Conservation (phyloP, 2,888 invertebrate species). For the Drosophila nigricruria region DNA sequence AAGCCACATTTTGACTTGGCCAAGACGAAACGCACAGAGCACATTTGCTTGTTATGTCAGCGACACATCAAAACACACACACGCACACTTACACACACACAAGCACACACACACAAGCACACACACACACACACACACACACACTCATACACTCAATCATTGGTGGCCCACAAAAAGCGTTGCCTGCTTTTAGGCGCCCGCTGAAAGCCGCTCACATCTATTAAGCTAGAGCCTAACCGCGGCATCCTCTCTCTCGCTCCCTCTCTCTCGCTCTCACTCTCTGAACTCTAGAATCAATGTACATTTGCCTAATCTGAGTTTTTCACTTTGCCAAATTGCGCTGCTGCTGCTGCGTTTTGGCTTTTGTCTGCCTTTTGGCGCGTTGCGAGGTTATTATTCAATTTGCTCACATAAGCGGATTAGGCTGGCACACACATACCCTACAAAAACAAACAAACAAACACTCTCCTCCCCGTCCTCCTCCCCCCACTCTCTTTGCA, state of each 20-base stretch:
- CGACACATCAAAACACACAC: conserved; percentile 17
- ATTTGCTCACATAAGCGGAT: conserved; percentile 72
- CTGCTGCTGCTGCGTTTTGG: conserved; percentile 15
- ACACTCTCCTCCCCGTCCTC: conserved; percentile 16
- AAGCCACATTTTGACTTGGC: conserved; percentile 58
- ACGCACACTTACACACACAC: neutral
- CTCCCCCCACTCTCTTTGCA: neutral
- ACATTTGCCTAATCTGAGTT: conserved; percentile 57
- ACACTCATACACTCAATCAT: conserved; percentile 11
- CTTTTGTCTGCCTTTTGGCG: conserved; percentile 38
- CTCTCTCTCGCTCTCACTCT: neutral
- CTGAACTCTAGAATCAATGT: conserved; percentile 36
- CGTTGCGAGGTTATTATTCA: conserved; percentile 66
- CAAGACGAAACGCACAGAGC: conserved; percentile 24
- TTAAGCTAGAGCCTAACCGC: conserved; percentile 10
- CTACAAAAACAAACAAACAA: conserved; percentile 6
- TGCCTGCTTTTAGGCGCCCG: conserved; percentile 50
- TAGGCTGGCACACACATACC: conserved; percentile 48
- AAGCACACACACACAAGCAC: neutral
- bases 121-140: conserved; percentile 6
- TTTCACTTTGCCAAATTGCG: conserved; percentile 41
- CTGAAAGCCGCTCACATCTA: conserved; percentile 22
- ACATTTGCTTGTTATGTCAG: conserved; percentile 36
- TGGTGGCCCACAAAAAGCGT: conserved; percentile 39
- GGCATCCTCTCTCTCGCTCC: neutral